Evolutionary conservation across 2,888 invertebrate genomes (phyloP).

Genomic region (Sphecodes monilicornis): DNA sequence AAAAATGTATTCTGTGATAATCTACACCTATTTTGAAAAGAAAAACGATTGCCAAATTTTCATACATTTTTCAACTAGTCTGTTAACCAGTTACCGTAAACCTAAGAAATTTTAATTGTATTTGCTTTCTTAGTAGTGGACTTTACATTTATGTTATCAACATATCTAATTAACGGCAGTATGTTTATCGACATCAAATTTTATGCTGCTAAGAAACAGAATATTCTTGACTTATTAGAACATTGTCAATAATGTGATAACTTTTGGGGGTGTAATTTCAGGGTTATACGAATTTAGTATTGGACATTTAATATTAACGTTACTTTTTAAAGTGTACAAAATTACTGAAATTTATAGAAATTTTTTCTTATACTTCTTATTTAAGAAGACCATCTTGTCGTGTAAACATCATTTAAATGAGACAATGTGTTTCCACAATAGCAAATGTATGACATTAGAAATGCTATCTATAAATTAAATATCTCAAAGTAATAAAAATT

Average conservation of each 20-base stretch:
- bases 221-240: conserved; percentile 2
- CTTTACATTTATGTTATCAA: conserved; percentile 8
- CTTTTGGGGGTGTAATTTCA: conserved; percentile 16
- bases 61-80: conserved; percentile 37
- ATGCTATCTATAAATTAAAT: conserved; percentile 24
- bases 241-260: conserved; percentile 10
- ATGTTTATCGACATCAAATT: neutral
- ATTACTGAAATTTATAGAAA: conserved; percentile 23
- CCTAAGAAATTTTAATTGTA: conserved; percentile 25
- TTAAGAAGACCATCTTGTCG: neutral
- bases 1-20: conserved; percentile 25
- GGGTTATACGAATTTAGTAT: conserved; percentile 23
- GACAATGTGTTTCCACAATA: neutral
- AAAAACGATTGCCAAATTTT: conserved; percentile 50
- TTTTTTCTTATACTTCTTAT: too few relatives aligned
- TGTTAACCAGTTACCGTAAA: conserved; percentile 37
- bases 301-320: conserved; percentile 9
- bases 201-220: conserved; percentile 4
- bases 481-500: neutral
- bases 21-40: conserved; percentile 20
- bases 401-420: neutral
- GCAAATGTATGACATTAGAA: conserved; percentile 11
- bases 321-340: conserved; percentile 13
- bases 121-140: conserved; percentile 9
- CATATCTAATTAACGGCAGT: neutral